Conservation (phyloP, 2,113 vertebrate genomes). For the Prinia subflava region DNA sequence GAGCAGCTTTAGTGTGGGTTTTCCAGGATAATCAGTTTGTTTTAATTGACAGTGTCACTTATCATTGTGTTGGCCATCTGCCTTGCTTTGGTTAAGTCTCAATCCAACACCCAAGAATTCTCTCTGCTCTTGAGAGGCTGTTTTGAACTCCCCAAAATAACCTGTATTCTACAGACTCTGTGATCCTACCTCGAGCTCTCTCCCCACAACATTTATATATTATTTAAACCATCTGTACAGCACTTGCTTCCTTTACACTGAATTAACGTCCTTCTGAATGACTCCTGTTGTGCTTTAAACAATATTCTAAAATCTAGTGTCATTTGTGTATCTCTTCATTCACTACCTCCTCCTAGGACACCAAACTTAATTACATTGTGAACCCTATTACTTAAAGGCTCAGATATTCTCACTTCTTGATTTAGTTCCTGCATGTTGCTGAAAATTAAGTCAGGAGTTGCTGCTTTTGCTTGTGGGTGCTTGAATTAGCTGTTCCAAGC, state of each 20-base stretch:
- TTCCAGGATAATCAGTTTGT: background rate
- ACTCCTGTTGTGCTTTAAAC: background rate
- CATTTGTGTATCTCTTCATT: background rate
- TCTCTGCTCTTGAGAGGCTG: background rate
- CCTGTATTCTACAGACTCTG: background rate
- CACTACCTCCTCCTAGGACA: background rate
- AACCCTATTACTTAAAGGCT: constrained; percentile 22
- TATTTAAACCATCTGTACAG: background rate
- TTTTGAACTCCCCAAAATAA: background rate
- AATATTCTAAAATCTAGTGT: background rate
- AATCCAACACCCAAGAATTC: background rate
- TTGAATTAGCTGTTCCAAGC: constrained; percentile 10
- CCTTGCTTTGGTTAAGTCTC: background rate
- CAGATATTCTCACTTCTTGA: background rate
- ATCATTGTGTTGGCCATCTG: background rate
- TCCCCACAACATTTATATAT: background rate
- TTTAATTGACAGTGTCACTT: background rate
- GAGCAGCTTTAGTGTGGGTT: background rate
- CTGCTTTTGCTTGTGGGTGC: background rate
- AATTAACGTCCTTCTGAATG: background rate
- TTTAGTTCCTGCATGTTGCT: background rate
- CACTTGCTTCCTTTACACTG: background rate
- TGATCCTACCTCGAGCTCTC: background rate
- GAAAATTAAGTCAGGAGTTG: constrained; percentile 21
- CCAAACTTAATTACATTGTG: constrained; percentile 12